Conservation (phyloP, 2,113 vertebrate species). For the Podiceps cristatus region DNA sequence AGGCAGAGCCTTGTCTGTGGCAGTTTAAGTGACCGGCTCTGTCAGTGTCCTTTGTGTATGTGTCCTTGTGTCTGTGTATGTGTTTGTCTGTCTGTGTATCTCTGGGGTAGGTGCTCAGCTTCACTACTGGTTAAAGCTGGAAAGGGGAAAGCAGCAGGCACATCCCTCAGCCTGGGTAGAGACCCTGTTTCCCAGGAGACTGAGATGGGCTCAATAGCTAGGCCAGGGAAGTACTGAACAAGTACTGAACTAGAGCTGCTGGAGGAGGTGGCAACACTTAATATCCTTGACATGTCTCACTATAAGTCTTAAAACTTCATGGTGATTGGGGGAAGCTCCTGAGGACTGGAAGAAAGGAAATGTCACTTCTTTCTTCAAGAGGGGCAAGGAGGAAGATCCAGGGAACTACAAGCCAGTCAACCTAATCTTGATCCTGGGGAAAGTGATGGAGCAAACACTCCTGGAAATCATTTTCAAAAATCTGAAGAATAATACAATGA, state of each 20-base stretch:
- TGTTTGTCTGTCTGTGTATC: background rate
- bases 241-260: background rate
- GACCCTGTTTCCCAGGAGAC: accelerated
- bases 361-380: background rate
- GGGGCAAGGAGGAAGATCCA: background rate
- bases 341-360: background rate
- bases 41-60: background rate
- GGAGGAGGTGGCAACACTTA: background rate
- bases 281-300: background rate
- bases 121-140: background rate
- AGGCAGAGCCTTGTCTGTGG: background rate
- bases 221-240: background rate
- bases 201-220: background rate
- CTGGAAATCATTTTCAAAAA: background rate
- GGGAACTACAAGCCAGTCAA: background rate
- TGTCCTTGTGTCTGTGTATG: no score
- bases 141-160: background rate
- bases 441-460: background rate
- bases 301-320: background rate
- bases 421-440: background rate
- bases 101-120: background rate
- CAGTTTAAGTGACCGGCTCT: accelerated
- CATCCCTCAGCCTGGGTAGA: background rate
- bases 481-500: background rate
- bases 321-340: background rate